Conservation (phyloP, 2,113 vertebrate genomes). For the Aleadryas rufinucha region DNA sequence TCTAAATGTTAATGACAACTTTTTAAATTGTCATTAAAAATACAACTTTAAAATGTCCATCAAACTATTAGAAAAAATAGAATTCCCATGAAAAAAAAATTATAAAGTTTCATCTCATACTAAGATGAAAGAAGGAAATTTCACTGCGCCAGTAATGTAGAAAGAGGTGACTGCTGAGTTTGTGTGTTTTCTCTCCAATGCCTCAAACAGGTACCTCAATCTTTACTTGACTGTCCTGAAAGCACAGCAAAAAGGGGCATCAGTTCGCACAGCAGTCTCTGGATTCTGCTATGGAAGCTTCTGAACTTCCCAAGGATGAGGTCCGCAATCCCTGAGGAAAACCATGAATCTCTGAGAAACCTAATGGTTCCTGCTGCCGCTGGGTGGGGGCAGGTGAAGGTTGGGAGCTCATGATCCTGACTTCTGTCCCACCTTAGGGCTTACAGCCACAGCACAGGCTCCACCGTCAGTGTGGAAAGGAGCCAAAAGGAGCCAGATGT, state of each 20-base stretch:
- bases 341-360: not conserved
- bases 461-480: not conserved
- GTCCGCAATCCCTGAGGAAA: not conserved
- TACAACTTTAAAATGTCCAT: not conserved
- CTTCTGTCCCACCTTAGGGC: not conserved
- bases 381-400: too few relatives aligned
- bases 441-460: not conserved
- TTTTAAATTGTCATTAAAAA: not conserved
- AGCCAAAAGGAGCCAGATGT: not conserved
- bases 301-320: not conserved
- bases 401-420: not conserved
- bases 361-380: accelerated
- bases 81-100: not conserved
- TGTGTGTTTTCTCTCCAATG: not conserved
- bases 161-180: not conserved
- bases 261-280: not conserved
- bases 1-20: slow-evolving; percentile 5
- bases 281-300: not conserved
- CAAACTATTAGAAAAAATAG: slow-evolving; percentile 32
- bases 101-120: not conserved
- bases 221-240: not conserved
- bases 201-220: not conserved
- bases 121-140: not conserved
- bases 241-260: not conserved
- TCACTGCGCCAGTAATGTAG: not conserved